A percentile compares a stretch with the other conserved stretches of the same genome.
Evolutionary conservation across 2,113 vertebrate genomes (phyloP).

Genomic region (Rhodinocichla rosea): DNA sequence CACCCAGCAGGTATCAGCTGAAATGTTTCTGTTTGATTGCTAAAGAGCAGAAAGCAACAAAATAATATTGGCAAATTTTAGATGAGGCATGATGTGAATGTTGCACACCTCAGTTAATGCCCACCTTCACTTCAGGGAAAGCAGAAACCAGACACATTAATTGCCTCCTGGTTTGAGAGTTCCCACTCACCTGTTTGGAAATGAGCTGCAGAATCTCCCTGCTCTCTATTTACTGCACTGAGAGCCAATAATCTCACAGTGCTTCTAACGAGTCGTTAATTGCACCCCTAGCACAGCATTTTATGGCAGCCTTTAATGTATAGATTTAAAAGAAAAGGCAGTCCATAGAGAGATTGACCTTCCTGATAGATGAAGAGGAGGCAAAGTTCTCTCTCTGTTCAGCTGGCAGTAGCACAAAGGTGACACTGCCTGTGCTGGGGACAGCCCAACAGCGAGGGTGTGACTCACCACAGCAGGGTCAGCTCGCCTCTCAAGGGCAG

Average conservation of each 20-base stretch:
- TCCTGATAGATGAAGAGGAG: background rate
- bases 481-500: background rate
- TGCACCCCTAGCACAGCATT: background rate
- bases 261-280: background rate
- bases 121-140: slow-evolving; percentile 31
- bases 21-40: slow-evolving; percentile 34
- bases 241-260: background rate
- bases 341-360: rapidly evolving
- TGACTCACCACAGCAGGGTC: background rate
- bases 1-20: background rate
- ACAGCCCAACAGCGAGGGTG: rapidly evolving
- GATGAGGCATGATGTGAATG: background rate
- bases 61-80: background rate
- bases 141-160: slow-evolving; percentile 7
- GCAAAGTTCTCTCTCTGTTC: background rate
- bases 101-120: background rate
- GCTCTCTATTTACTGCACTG: background rate
- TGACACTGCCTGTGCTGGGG: background rate
- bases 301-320: background rate
- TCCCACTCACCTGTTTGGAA: slow-evolving; percentile 1
- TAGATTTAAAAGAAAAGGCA: background rate
- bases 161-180: background rate
- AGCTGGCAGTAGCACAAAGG: background rate
- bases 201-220: background rate
- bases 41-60: slow-evolving; percentile 20